Evolutionary conservation across 2,797 vertebrate genomes (phyloP), one percentile per base, ranked within the genome.

Genomic region (Urocyon cinereoargenteus): DNA sequence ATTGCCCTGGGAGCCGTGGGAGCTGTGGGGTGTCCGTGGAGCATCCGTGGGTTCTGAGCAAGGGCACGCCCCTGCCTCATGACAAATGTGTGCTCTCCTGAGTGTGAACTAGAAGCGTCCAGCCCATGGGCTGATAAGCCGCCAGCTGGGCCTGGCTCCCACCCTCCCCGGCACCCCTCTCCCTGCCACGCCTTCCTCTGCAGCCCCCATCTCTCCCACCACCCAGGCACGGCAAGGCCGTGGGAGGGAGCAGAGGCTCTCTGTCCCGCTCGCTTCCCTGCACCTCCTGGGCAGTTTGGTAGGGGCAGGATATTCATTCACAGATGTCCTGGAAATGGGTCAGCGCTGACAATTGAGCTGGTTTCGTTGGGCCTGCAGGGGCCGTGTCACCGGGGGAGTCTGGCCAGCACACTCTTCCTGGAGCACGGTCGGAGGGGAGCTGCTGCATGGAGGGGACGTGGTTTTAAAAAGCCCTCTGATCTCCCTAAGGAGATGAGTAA

Each of bases 281-380:
- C 3, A 1, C 75, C 18, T 79, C 24, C 3, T 0, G 18, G 40
- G 68, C n/a, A 21, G 83, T 40, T 40, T 4, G 55, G 34, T 28
- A 7, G 10, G 40, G 55, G 40, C 2, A 8, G 36, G 2, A 19
- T 51, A 57, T 51, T 84, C 62, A 0, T 55, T 68, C 6, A 1
- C 0, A 0, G 1, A 21, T 5, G 9, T 10, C 70, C 31, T 36
- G 36, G 16, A 36, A 31, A 4, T 4, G 13, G 31, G n/a, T 31
- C 53, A 2, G 5, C 3, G 34, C 13, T 36, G 66, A 5, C 0
- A 0, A 1, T 5, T 31, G 36, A 22, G 19, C 66, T 0, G 5
- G 61, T 31, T 31, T 49, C 36, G 28, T 1, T 0, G 49, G 10
- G 61, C 66, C 66, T 6, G 0, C 18, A 7, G 1, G 62, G 31